phyloP scores from a whole-genome alignment of 2,888 invertebrate species.

The Chalcosyrphus nemorum region DNA sequence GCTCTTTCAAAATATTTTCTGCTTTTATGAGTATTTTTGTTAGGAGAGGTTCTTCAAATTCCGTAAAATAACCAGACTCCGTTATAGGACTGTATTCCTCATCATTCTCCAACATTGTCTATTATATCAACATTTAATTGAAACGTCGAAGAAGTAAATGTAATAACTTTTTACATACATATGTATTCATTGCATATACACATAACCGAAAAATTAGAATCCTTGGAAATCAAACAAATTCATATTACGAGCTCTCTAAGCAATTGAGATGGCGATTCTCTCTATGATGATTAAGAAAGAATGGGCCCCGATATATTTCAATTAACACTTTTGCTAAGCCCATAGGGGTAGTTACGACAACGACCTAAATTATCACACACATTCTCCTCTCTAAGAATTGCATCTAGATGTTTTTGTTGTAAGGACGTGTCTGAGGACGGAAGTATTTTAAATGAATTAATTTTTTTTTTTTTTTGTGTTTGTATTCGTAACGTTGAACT shows the following conservation, averaged over 20 bases:
- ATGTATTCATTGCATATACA: no score
- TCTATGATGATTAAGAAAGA: conserved; percentile 56
- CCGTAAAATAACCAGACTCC: conserved; percentile 4
- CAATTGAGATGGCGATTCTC: conserved; percentile 41
- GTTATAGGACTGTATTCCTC: background rate
- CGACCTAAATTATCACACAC: conserved; percentile 66
- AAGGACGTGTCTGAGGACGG: conserved; percentile 52
- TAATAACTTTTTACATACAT: no score
- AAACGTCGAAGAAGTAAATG: no score
- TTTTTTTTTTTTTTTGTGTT: conserved; percentile 21
- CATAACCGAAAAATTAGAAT: conserved; percentile 37
- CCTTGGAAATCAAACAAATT: conserved; percentile 57
- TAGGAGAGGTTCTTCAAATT: conserved; percentile 23
- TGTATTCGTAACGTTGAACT: background rate
- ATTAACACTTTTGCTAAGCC: conserved; percentile 73
- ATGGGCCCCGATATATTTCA: conserved; percentile 74
- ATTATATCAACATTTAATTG: no score
- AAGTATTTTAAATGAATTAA: conserved; percentile 66
- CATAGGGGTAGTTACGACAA: conserved; percentile 68
- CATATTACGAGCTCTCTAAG: conserved; percentile 39
- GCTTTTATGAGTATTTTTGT: background rate
- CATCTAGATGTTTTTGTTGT: conserved; percentile 40
- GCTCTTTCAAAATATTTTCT: background rate
- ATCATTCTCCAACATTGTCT: conserved; percentile 11
- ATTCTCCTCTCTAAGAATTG: conserved; percentile 33